A percentile compares a stretch with the other conserved stretches of the same genome.
Evolutionary conservation across 2,113 vertebrate genomes (phyloP).

Genomic region (Bos indicus): DNA sequence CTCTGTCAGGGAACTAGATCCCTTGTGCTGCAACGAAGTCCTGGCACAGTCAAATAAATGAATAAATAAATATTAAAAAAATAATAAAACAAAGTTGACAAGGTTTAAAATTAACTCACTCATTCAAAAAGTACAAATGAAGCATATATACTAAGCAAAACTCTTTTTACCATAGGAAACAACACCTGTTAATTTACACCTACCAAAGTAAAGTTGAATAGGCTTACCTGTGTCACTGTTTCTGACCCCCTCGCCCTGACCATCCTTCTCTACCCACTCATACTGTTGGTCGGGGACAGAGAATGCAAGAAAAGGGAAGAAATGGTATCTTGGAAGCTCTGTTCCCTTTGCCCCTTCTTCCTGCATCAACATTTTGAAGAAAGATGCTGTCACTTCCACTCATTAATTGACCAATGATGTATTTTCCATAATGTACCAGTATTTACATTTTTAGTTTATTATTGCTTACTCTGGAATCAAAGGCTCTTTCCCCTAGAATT

Average conservation of each 20-base stretch:
- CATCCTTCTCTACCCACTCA: not conserved
- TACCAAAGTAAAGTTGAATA: not conserved
- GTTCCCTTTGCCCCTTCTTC: not conserved
- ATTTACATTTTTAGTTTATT: not conserved
- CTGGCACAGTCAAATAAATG: not conserved
- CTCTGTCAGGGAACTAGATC: not conserved
- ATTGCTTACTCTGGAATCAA: not conserved
- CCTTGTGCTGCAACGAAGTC: not conserved
- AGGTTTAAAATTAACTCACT: not conserved
- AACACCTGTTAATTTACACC: not conserved
- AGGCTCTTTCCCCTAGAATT: not conserved
- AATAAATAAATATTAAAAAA: not conserved
- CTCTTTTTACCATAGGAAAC: not conserved
- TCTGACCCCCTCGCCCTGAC: not conserved
- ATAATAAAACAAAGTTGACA: not conserved
- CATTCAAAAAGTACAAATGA: not conserved
- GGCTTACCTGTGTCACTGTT: not conserved
- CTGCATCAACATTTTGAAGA: not conserved
- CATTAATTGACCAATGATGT: not conserved
- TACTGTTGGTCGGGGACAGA: not conserved
- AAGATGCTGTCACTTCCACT: not conserved
- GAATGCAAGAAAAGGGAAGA: not conserved
- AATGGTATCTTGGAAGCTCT: not conserved
- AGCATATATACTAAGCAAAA: not conserved
- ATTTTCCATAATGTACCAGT: not conserved